Percentiles rank a stretch among this genome's conserved stretches.
Evolutionary conservation across 2,888 invertebrate genomes (phyloP).

Genomic region (Drosophila austrosaltans): DNA sequence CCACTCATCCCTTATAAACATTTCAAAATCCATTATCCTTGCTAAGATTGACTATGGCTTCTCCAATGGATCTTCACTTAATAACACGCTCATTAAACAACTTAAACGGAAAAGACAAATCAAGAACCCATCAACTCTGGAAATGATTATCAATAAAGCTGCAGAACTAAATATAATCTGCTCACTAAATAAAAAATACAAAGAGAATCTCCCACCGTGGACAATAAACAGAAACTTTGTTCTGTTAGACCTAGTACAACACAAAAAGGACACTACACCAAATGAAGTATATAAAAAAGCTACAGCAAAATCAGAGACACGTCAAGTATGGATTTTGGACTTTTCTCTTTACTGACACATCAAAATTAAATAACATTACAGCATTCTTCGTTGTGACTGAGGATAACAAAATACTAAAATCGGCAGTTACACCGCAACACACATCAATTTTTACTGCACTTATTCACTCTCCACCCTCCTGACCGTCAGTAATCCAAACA

Average conservation of each 20-base stretch:
- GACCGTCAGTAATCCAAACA: not conserved
- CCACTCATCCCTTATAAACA: not conserved
- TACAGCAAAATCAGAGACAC: conserved; percentile 11
- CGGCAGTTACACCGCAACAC: too few relatives aligned
- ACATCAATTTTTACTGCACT: too few relatives aligned
- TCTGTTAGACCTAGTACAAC: conserved; percentile 1
- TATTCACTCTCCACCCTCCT: conserved; percentile 18
- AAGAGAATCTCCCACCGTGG: conserved; percentile 13
- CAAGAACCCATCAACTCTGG: not conserved
- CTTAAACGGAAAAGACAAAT: not conserved
- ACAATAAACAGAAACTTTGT: not conserved
- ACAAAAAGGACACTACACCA: not conserved
- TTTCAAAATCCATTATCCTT: not conserved
- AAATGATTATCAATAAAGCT: not conserved
- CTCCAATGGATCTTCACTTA: not conserved
- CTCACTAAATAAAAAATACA: conserved; percentile 1
- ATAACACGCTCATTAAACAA: not conserved
- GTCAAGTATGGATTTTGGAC: not conserved
- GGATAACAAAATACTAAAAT: too few relatives aligned
- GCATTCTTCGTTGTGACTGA: not conserved
- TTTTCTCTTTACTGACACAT: conserved; percentile 15
- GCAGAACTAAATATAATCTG: not conserved
- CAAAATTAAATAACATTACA: conserved; percentile 16
- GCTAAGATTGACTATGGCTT: too few relatives aligned
- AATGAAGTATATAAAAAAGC: not conserved